Conservation (phyloP, 2,113 vertebrate species). For the Zosterops hypoxanthus region DNA sequence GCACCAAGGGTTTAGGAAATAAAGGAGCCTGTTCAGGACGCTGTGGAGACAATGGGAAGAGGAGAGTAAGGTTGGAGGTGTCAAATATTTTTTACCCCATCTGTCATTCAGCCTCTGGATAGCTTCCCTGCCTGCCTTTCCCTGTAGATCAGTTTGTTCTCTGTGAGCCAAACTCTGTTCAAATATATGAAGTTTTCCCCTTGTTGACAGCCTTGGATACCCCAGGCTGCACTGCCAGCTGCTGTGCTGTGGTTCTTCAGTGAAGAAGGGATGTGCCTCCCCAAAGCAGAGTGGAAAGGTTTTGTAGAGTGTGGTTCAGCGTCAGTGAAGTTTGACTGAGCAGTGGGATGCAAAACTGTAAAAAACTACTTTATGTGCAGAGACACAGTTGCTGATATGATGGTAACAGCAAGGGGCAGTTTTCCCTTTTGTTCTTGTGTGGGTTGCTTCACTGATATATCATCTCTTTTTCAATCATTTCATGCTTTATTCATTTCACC, state of each 20-base stretch:
- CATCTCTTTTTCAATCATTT: not conserved
- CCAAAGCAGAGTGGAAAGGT: not conserved
- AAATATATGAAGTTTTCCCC: not conserved
- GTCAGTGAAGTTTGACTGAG: not conserved
- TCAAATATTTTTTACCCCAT: not conserved
- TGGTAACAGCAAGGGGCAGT: too few species aligned
- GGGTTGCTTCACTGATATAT: not conserved
- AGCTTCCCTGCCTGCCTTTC: not conserved
- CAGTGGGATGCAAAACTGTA: not conserved
- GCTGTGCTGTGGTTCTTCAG: not conserved
- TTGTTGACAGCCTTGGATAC: not conserved
- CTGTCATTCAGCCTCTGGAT: not conserved
- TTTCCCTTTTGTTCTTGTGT: not conserved
- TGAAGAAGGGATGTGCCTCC: not conserved
- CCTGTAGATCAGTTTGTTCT: not conserved
- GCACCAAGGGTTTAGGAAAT: not conserved
- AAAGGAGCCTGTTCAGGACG: not conserved
- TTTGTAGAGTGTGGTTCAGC: not conserved
- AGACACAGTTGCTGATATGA: not conserved
- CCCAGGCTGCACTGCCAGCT: not conserved
- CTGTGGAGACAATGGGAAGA: not conserved
- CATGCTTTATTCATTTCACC: not conserved
- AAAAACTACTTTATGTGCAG: not conserved
- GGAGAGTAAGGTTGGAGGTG: not conserved
- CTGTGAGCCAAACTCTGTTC: not conserved